Base-by-base conservation (phyloP, 2,888 invertebrate genomes). In the Nomada fabriciana region DNA sequence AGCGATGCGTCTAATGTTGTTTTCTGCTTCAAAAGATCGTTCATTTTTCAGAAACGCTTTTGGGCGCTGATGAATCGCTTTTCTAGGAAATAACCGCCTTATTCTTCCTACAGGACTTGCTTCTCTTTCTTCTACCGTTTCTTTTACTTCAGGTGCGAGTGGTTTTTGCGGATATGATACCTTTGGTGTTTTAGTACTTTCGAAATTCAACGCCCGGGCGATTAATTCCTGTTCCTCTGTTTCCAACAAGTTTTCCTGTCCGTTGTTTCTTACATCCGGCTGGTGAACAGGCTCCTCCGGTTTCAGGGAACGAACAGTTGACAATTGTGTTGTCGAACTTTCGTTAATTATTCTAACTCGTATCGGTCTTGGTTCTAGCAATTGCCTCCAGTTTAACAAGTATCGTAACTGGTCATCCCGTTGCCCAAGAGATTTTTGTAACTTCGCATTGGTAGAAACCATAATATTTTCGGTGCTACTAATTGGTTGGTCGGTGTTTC, bases 21-120 rank as follows among this genome's bases (percentile, higher is more conserved):
- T 83, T 86, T 87, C 83, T 73, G 76, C 85, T 73, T 63, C 67
- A 63, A 76, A 23, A 60, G 72, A 74, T 82, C 65, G 67, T 53
- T 67, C 55, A 42, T 63, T 79, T 81, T 67, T 82, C 57, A 68
- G 63, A 50, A 43, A 71, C n/a, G n/a, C 75, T 65, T 76, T 80
- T 63, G 60, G 60, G 2, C 43, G 55, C 10, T 64, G 78, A 50
- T 4, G 42, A 64, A 71, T 47, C 13, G 25, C 11, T n/a, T 2
- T n/a, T 9, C 15, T 11, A 11, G n/a, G n/a, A 23, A 42, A 23
- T 1, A 36, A 25, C 3, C 1, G 3, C 23, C 36, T 36, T 1
- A 52, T 55, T 18, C 23, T 68, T 7, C 36, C 5, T 10, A 10
- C 43, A 18, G 29, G 18, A 29, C n/a, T 25, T 42, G 23, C 52